These are phyloP conservation scores for Onychostruthus taczanowskii DNA, from an alignment of 2,113 vertebrate genomes.

Conservation along the genomic window DNA sequence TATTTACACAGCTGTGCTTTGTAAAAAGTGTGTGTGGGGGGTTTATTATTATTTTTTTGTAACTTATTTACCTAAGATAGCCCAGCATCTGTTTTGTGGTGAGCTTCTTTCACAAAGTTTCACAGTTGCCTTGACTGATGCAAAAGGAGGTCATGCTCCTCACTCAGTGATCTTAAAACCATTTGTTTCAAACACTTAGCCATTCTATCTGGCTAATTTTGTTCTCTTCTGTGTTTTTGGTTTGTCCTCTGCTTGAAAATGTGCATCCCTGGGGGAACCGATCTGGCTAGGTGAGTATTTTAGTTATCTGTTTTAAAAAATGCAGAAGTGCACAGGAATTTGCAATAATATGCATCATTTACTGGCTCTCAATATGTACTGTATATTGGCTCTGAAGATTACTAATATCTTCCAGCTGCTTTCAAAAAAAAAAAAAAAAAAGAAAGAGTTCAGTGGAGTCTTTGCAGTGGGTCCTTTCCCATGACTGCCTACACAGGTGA, in stretches of 20 bases:
- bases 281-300: slow-evolving; percentile 59
- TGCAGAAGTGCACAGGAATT: slow-evolving; percentile 54
- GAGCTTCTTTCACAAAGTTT: slow-evolving; percentile 57
- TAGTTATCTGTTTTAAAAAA: slow-evolving; percentile 59
- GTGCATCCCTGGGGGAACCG: background rate
- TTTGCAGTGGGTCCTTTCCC: slow-evolving; percentile 36
- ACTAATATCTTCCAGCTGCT: slow-evolving; percentile 62
- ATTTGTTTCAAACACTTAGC: slow-evolving; percentile 25
- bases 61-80: slow-evolving; percentile 69
- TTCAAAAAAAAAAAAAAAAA: background rate
- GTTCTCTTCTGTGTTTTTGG: slow-evolving; percentile 9
- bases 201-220: background rate
- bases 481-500: slow-evolving; percentile 48
- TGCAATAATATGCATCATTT: slow-evolving; percentile 46
- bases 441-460: background rate
- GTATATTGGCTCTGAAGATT: slow-evolving; percentile 43
- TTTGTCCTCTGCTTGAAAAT: slow-evolving; percentile 33
- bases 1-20: slow-evolving; percentile 68
- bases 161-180: slow-evolving; percentile 6
- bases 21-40: slow-evolving; percentile 52
- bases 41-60: slow-evolving; percentile 56
- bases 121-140: slow-evolving; percentile 65
- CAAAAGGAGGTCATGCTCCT: slow-evolving; percentile 32
- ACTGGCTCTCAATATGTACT: slow-evolving; percentile 39
- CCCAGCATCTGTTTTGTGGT: slow-evolving; percentile 60